phyloP scores from a whole-genome alignment of 2,888 invertebrate species.

The Hermaeophaga mercurialis region DNA sequence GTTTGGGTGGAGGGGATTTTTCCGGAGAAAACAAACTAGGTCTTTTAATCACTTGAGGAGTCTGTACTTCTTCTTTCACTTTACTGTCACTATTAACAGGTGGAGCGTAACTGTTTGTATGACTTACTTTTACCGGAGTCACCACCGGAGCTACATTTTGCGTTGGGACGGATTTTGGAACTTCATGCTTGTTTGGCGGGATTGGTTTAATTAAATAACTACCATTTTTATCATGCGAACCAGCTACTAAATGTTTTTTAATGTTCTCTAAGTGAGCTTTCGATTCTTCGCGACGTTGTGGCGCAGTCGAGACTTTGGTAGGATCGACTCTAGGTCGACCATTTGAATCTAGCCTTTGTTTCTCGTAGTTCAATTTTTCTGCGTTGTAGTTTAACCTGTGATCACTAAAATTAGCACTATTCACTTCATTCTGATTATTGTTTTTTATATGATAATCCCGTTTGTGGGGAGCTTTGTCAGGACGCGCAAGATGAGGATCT shows the following conservation, averaged over 20 bases:
- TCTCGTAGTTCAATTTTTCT: constrained; percentile 41
- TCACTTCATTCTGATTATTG: constrained; percentile 45
- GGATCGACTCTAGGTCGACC: constrained; percentile 44
- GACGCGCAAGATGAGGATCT: constrained; percentile 21
- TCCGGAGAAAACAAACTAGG: constrained; percentile 72
- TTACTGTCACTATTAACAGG: constrained; percentile 5
- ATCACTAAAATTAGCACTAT: constrained; percentile 39
- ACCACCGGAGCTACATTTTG: constrained; percentile 32
- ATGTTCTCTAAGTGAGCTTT: constrained; percentile 48
- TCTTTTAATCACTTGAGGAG: constrained; percentile 56
- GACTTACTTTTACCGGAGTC: constrained; percentile 14
- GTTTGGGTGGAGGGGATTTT: constrained; percentile 57
- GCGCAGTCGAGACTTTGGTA: constrained; percentile 42
- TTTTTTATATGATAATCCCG: constrained; percentile 50
- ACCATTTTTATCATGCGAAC: constrained; percentile 47
- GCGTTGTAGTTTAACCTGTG: constrained; percentile 8
- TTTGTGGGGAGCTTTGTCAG: constrained; percentile 44
- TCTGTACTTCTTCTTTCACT: constrained; percentile 41
- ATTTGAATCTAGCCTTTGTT: constrained; percentile 34
- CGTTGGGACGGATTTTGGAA: constrained; percentile 54
- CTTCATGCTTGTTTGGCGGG: constrained; percentile 50
- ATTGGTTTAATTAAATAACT: constrained; percentile 55
- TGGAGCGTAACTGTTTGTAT: constrained; percentile 22
- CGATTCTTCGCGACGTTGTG: constrained; percentile 39
- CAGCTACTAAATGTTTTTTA: constrained; percentile 49